These are phyloP conservation scores for Wiebesia pumilae DNA, from an alignment of 1,140 invertebrate genomes.

Conservation along the genomic window DNA sequence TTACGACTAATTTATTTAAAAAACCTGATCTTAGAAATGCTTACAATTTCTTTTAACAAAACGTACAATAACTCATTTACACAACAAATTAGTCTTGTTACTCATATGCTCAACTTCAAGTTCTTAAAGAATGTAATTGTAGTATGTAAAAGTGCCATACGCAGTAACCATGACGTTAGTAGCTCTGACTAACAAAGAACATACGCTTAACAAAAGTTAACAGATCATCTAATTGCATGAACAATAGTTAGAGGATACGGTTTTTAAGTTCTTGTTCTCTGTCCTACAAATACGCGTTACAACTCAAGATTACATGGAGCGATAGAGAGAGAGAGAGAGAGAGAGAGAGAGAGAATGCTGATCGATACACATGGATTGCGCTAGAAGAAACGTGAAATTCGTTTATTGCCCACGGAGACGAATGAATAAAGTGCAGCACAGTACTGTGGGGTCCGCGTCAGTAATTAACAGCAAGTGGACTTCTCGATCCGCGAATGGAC, in stretches of 20 bases:
- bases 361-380: too few species aligned
- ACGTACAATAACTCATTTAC: not conserved
- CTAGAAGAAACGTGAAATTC: not conserved
- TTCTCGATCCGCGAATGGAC: constrained; percentile 56
- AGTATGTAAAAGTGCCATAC: not conserved
- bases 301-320: too few species aligned
- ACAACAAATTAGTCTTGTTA: not conserved
- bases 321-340: too few species aligned
- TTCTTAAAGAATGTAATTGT: not conserved
- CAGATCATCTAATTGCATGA: not conserved
- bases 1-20: too few species aligned
- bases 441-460: not conserved
- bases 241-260: not conserved
- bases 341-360: too few species aligned
- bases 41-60: not conserved
- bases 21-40: not conserved
- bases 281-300: not conserved
- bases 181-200: not conserved
- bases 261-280: not conserved
- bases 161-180: not conserved
- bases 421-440: not conserved
- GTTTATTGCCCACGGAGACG: not conserved
- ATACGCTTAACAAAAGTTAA: not conserved
- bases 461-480: constrained; percentile 64
- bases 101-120: too few species aligned